Base-by-base conservation (phyloP, 2,113 vertebrate genomes). In the Dicaeum eximium region DNA sequence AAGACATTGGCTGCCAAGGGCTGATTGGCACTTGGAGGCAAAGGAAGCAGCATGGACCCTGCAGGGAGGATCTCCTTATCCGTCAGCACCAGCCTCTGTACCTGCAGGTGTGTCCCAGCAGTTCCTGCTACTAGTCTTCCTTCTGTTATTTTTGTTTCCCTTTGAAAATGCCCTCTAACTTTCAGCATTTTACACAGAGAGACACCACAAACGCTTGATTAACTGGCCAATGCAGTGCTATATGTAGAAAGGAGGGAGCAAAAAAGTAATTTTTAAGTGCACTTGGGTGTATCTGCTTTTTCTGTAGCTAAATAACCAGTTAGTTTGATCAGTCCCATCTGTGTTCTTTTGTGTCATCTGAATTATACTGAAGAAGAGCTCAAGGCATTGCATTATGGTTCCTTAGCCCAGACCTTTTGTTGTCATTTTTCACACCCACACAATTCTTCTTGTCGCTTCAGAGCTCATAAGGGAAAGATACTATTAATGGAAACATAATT, bases 1-100 rank as follows among this genome's bases (percentile, higher is more conserved):
- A 78, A 78, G 83, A 88, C 95, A 96, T 91, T 72, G 66, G 45
- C 75, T 93, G 83, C 61, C 69, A 44, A 91, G 58, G 44, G n/a
- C 86, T 93, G 92, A 94, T 94, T 96, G 88, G 88, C 33, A 8
- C 69, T 91, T 48, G 84, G 73, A 73, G 85, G 69, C 74, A 57
- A 90, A 84, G 83, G 84, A 86, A 84, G 83, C 60, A 66, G n/a
- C 61, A 8, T 3, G 2, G 67, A 93, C 69, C 21, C 30, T 15
- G 3, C 53, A 31, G 80, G 20, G 35, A 79, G 88, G 72, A 54
- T 48, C 84, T 72, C 47, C 79, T 96, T 96, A 92, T 95, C 91
- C 70, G 0, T 57, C 35, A 1, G 77, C 72, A 60, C 58, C 91
- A 90, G 72, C 90, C 61, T 77, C 80, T 72, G 64, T 80, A 75